Percentiles rank a stretch among this genome's conserved stretches.
phyloP scores from a whole-genome alignment of 1,140 invertebrate genomes.

The Oryzaephilus surinamensis region DNA sequence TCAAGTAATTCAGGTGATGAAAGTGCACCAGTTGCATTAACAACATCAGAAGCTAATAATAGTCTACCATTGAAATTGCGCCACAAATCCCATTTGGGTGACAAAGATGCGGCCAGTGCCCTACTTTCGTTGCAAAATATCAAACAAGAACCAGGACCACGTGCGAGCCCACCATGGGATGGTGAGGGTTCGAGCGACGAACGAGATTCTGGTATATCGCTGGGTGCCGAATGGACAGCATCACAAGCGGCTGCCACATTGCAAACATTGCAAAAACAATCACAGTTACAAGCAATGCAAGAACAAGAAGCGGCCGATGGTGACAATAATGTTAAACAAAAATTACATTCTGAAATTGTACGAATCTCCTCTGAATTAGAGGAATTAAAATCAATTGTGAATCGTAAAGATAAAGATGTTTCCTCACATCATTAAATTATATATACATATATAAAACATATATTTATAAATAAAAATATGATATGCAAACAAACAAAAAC shows the following conservation, averaged over 20 bases:
- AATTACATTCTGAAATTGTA: conserved; percentile 76
- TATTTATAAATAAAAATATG: too few relatives aligned
- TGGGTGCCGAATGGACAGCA: conserved; percentile 57
- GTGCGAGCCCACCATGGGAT: conserved; percentile 71
- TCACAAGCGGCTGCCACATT: conserved; percentile 29
- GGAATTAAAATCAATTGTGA: conserved; percentile 63
- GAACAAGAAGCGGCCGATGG: conserved; percentile 26
- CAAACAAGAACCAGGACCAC: conserved; percentile 66
- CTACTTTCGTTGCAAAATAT: conserved; percentile 68
- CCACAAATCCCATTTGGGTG: conserved; percentile 83
- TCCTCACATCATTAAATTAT: too few relatives aligned
- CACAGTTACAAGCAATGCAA: conserved; percentile 38
- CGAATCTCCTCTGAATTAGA: conserved; percentile 85
- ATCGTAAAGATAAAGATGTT: conserved; percentile 24
- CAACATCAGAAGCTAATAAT: conserved; percentile 40
- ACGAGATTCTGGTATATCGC: conserved; percentile 75
- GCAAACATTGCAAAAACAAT: conserved; percentile 35
- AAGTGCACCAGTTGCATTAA: conserved; percentile 39
- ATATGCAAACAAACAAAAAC: too few relatives aligned
- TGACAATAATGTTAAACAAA: conserved; percentile 52
- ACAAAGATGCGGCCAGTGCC: conserved; percentile 74
- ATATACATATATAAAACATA: too few relatives aligned
- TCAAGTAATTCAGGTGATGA: conserved; percentile 65
- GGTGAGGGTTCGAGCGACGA: conserved; percentile 78
- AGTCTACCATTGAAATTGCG: conserved; percentile 78